phyloP scores from a whole-genome alignment of 2,888 invertebrate genomes.

The Ophion ventricosus region DNA sequence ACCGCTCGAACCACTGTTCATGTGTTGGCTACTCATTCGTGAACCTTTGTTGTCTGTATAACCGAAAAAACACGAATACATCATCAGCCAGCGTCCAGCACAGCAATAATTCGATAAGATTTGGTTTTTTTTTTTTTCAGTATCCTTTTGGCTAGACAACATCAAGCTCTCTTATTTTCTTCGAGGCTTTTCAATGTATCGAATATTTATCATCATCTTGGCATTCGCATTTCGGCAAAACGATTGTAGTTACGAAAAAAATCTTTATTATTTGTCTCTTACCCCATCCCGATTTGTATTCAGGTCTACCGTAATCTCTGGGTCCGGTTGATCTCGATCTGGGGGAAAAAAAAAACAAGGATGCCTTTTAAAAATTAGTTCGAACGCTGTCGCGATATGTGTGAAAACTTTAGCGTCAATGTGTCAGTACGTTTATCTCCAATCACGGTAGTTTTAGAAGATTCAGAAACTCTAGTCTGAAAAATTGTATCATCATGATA shows the following conservation, averaged over 20 bases:
- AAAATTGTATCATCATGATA: slow-evolving; percentile 69
- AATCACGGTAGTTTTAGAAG: slow-evolving; percentile 73
- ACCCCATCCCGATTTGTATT: slow-evolving; percentile 80
- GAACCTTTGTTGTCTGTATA: slow-evolving; percentile 84
- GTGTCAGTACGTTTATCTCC: slow-evolving; percentile 52
- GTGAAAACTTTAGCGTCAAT: background rate
- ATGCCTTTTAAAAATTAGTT: background rate
- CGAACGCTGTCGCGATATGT: background rate
- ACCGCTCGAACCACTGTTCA: slow-evolving; percentile 76
- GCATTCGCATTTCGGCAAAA: background rate
- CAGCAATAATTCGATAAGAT: slow-evolving; percentile 23
- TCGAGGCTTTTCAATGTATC: slow-evolving; percentile 74
- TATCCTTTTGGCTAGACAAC: slow-evolving; percentile 78
- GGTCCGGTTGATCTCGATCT: slow-evolving; percentile 80
- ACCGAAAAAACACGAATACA: slow-evolving; percentile 1
- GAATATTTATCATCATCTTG: slow-evolving; percentile 73
- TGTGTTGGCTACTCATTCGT: slow-evolving; percentile 86
- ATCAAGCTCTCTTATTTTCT: slow-evolving; percentile 68
- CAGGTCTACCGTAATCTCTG: slow-evolving; percentile 77
- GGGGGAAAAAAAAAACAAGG: slow-evolving; percentile 60
- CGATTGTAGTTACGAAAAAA: background rate
- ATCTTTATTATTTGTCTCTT: slow-evolving; percentile 56
- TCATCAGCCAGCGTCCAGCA: slow-evolving; percentile 51
- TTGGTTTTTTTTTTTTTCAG: slow-evolving; percentile 67
- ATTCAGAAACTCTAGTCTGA: slow-evolving; percentile 81